These are phyloP conservation scores for Notodonta dromedarius DNA, from an alignment of 2,888 invertebrate genomes.

Conservation along the genomic window DNA sequence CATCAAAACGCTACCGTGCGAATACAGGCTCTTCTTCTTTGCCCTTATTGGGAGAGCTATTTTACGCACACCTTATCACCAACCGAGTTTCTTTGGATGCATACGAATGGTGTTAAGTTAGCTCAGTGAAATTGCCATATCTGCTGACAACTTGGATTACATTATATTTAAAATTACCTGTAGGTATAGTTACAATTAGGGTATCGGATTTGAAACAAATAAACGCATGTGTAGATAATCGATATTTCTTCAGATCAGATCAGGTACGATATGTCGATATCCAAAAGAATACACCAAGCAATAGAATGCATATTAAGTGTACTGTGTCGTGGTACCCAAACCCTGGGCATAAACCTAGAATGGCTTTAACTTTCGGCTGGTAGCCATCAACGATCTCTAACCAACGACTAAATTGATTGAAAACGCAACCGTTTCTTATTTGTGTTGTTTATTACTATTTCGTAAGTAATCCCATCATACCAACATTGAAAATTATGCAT, in stretches of 20 bases:
- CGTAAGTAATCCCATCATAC: neutral
- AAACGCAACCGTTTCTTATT: too few relatives aligned
- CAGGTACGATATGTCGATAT: too few relatives aligned
- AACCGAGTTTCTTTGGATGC: conserved; percentile 33
- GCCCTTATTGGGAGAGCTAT: conserved; percentile 50
- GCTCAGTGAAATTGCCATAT: neutral
- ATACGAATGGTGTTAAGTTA: neutral
- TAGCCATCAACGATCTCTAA: too few relatives aligned
- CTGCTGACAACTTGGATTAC: neutral
- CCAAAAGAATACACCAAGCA: too few relatives aligned
- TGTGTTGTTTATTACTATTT: neutral
- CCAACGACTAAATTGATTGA: too few relatives aligned
- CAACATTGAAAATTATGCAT: neutral
- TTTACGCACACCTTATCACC: conserved; percentile 42
- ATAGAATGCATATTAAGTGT: neutral
- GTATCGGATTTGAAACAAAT: too few relatives aligned
- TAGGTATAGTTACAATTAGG: too few relatives aligned
- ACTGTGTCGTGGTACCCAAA: neutral
- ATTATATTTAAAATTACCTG: too few relatives aligned
- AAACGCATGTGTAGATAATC: too few relatives aligned
- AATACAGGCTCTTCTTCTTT: conserved; percentile 44
- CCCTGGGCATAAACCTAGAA: too few relatives aligned
- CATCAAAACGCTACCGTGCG: conserved; percentile 46
- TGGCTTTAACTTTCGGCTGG: too few relatives aligned
- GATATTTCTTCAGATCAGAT: too few relatives aligned